Evolutionary conservation across 2,113 vertebrate genomes (phyloP).

Genomic region (Percopsis transmontana): DNA sequence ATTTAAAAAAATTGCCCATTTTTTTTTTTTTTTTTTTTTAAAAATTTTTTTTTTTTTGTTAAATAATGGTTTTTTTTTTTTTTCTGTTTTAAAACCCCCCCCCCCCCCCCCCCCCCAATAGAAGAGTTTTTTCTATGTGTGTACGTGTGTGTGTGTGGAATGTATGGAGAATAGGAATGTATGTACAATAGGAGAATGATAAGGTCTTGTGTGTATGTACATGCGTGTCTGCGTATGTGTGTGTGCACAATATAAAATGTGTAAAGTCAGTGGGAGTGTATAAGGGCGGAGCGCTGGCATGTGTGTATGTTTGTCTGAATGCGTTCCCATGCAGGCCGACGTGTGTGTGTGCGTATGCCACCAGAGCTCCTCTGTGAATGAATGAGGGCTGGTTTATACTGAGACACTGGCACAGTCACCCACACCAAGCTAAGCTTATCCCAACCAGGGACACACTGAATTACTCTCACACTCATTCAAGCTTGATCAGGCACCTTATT

Average conservation of each 20-base stretch:
- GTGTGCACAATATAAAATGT: not conserved
- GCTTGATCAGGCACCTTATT: not conserved
- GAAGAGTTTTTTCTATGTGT: not conserved
- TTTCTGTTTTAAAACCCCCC: no score
- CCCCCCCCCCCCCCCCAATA: no score
- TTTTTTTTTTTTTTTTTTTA: no score
- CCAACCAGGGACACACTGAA: not conserved
- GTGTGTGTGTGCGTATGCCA: conserved; percentile 22
- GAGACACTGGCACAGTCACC: not conserved
- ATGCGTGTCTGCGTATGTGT: not conserved
- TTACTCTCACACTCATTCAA: not conserved
- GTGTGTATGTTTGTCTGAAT: conserved; percentile 4
- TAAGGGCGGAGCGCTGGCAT: not conserved
- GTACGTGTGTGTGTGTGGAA: not conserved
- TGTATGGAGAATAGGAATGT: not conserved
- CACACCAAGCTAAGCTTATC: not conserved
- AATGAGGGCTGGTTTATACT: not conserved
- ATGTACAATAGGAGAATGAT: not conserved
- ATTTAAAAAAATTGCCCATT: not conserved
- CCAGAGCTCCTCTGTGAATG: conserved; percentile 26
- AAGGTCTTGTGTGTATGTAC: not conserved
- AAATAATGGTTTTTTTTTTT: no score
- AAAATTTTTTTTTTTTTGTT: no score
- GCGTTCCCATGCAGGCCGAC: not conserved
- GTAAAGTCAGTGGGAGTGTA: not conserved